Conservation (phyloP, 2,113 vertebrate genomes). For the Myotis lucifugus region DNA sequence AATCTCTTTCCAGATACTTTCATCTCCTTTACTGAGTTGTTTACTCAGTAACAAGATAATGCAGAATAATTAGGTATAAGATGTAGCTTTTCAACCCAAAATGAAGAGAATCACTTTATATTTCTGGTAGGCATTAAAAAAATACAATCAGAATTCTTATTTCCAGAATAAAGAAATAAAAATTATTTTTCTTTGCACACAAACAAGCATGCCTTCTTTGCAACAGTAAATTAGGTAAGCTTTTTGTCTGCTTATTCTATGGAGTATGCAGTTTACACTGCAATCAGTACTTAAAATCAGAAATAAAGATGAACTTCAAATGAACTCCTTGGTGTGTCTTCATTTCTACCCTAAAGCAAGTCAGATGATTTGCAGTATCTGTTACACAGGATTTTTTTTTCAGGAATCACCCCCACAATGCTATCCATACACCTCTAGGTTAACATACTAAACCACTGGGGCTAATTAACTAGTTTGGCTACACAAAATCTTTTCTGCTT, state of each 20-base stretch:
- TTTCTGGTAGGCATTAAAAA: not conserved
- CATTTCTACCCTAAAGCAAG: constrained; percentile 83
- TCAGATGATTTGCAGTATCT: constrained; percentile 82
- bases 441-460: constrained; percentile 70
- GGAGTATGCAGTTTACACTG: constrained; percentile 34
- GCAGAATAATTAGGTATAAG: not conserved
- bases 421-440: constrained; percentile 76
- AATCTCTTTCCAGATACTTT: not conserved
- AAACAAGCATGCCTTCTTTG: constrained; percentile 38
- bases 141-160: not conserved
- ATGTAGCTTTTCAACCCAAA: not conserved
- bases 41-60: constrained; percentile 22
- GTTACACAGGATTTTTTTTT: constrained; percentile 78
- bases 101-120: not conserved
- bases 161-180: constrained; percentile 39
- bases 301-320: constrained; percentile 84
- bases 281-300: constrained; percentile 78
- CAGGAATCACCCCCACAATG: constrained; percentile 63
- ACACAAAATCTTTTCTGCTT: constrained; percentile 74
- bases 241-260: constrained; percentile 46
- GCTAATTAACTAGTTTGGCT: constrained; percentile 75
- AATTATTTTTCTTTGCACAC: not conserved
- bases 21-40: not conserved
- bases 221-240: constrained; percentile 46
- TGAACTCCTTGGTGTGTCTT: constrained; percentile 82